phyloP scores from a whole-genome alignment of 2,113 vertebrate genomes.

The Vulpes vulpes region DNA sequence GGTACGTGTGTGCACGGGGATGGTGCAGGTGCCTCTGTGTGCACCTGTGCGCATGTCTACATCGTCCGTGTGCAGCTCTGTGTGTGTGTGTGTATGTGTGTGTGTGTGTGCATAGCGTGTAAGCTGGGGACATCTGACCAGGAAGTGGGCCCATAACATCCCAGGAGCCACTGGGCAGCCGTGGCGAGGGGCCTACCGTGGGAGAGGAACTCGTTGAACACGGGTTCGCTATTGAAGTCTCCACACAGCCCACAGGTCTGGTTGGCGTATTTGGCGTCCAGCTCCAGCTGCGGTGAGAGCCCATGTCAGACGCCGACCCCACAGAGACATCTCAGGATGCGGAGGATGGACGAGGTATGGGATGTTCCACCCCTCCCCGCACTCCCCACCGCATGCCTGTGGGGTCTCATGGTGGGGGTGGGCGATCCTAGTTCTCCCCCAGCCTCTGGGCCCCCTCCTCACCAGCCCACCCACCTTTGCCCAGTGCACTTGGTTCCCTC shows the following conservation, averaged over 20 bases:
- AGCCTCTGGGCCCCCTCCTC: rapidly evolving
- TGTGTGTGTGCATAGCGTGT: rapidly evolving
- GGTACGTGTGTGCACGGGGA: rapidly evolving
- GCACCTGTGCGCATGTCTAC: rapidly evolving
- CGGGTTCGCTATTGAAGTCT: slow-evolving; percentile 91
- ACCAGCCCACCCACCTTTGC: rapidly evolving
- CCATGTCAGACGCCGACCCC: background rate
- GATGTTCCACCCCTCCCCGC: too few species aligned
- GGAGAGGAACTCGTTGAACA: slow-evolving; percentile 88
- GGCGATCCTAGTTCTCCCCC: background rate
- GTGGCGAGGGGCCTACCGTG: slow-evolving; percentile 85
- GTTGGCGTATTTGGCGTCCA: slow-evolving; percentile 91
- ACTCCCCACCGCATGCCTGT: too few species aligned
- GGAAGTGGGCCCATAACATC: too few species aligned
- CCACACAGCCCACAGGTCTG: slow-evolving; percentile 96
- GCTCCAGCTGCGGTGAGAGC: slow-evolving; percentile 88
- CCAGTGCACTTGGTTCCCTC: background rate
- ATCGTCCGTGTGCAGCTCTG: background rate
- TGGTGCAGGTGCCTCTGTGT: rapidly evolving
- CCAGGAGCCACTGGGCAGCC: too few species aligned
- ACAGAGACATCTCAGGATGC: rapidly evolving
- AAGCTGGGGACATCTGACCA: background rate
- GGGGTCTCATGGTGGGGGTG: background rate
- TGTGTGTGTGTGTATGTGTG: too few species aligned
- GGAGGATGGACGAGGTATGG: too few species aligned